Base-by-base conservation (phyloP, 2,888 invertebrate species). In the Leptopterna dolabrata region DNA sequence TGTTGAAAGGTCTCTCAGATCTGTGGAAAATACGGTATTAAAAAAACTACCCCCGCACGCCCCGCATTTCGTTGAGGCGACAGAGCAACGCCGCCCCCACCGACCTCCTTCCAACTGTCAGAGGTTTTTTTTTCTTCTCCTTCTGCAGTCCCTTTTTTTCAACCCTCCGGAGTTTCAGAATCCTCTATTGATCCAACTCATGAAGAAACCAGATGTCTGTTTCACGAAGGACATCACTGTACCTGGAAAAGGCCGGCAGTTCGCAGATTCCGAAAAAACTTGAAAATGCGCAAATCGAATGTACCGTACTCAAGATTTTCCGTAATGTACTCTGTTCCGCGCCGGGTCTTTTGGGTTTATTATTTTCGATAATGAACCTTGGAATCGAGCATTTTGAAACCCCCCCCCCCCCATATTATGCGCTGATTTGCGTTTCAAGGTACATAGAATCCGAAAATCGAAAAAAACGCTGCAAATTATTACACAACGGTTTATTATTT, bases 181-280 rank as follows among this genome's bases (percentile, higher is more conserved):
- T 82, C 81, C 24, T 51, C 51, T 82, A 82, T 82, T 82, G 81
- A 82, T 82, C 81, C 81, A 55, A 30, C 63, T 30, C 27, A 30
- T 82, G 78, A 82, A 63, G 81, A 82, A 55, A 82, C 51, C 81
- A 55, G 81, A 51, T 63, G 63, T 82, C 24, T 63, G 19, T 63
- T 24, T 27, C 24, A 9, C 24, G 63, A 27, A 63, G 63, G 63
- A 63, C 63, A 63, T 24, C 63, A 0, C 24, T 1, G 24, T 63
- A 47, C 47, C 47, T 47, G 47, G 13, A 16, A 47, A 47, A 13
- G 1, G 1, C 47, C 13, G 47, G 47, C 47, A 2, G 7, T 36
- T n/a, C n/a, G n/a, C n/a, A n/a, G n/a, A n/a, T n/a, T n/a, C n/a
- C n/a, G n/a, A n/a, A n/a, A n/a, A n/a, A n/a, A n/a, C n/a, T n/a